Evolutionary conservation across 2,888 invertebrate species (phyloP).

Genomic region (Athalia cordata): DNA sequence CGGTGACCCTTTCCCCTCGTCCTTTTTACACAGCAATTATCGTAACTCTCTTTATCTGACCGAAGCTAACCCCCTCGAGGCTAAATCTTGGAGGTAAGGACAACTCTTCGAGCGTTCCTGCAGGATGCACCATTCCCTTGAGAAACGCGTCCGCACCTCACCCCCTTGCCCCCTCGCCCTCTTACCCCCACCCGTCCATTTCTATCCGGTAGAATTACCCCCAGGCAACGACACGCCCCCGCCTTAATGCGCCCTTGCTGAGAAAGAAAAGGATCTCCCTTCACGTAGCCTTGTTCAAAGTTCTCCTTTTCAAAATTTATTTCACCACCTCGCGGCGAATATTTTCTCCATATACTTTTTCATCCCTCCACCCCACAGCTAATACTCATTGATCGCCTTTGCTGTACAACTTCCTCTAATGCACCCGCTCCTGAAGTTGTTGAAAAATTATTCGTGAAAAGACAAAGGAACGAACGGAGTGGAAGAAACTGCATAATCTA

Average conservation of each 20-base stretch:
- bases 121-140: conserved; percentile 41
- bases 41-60: conserved; percentile 66
- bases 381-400: too few species aligned
- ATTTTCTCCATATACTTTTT: background rate
- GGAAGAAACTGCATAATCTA: too few species aligned
- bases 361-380: background rate
- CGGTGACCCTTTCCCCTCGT: conserved; percentile 19
- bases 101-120: conserved; percentile 22
- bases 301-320: conserved; percentile 35
- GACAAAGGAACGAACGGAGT: too few species aligned
- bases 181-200: too few species aligned
- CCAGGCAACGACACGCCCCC: conserved; percentile 38
- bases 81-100: conserved; percentile 34
- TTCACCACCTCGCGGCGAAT: conserved; percentile 5
- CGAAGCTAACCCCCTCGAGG: conserved; percentile 24
- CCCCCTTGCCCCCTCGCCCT: background rate
- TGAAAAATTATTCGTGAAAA: too few species aligned
- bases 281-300: conserved; percentile 21
- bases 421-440: too few species aligned
- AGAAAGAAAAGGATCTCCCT: conserved; percentile 23
- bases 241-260: conserved; percentile 17
- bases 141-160: conserved; percentile 39
- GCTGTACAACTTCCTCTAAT: too few species aligned
- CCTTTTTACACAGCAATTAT: conserved; percentile 61
- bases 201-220: background rate